A percentile compares a stretch with the other conserved stretches of the same genome.
Conservation (phyloP, 2,113 vertebrate species). For the Bolborhynchus lineola region DNA sequence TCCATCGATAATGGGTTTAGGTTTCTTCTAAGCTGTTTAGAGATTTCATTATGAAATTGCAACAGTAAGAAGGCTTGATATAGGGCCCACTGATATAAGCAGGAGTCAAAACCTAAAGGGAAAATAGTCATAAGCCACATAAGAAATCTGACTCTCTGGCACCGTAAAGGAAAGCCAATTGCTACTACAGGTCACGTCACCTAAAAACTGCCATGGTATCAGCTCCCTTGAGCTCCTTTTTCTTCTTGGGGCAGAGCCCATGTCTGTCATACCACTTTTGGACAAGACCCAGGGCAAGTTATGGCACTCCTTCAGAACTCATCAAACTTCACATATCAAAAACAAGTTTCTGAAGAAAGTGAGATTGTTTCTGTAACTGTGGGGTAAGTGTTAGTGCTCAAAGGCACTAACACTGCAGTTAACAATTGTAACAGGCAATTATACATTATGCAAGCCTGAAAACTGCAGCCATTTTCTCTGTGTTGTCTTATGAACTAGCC, state of each 20-base stretch:
- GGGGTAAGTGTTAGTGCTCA: neutral
- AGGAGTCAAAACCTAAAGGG: neutral
- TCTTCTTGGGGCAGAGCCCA: neutral
- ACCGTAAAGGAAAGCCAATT: neutral
- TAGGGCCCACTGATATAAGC: neutral
- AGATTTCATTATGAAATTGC: constrained; percentile 26
- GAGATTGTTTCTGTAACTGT: neutral
- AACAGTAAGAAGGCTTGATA: neutral
- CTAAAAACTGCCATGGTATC: neutral
- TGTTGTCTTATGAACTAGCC: neutral
- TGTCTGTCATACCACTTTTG: neutral
- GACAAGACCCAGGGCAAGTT: neutral
- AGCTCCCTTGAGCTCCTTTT: neutral
- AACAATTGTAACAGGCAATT: neutral
- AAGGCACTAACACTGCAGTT: neutral
- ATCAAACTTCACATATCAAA: neutral
- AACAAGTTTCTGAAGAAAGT: neutral
- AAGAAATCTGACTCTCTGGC: neutral
- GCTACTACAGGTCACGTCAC: neutral
- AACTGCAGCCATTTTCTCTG: neutral
- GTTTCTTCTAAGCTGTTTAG: constrained; percentile 20
- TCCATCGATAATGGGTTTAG: neutral
- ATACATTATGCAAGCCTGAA: neutral
- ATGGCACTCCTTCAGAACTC: neutral
- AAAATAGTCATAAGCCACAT: neutral